Percentiles rank a stretch among this genome's conserved stretches.
Evolutionary conservation across 1,140 invertebrate genomes (phyloP).

Genomic region (Psix sp.): DNA sequence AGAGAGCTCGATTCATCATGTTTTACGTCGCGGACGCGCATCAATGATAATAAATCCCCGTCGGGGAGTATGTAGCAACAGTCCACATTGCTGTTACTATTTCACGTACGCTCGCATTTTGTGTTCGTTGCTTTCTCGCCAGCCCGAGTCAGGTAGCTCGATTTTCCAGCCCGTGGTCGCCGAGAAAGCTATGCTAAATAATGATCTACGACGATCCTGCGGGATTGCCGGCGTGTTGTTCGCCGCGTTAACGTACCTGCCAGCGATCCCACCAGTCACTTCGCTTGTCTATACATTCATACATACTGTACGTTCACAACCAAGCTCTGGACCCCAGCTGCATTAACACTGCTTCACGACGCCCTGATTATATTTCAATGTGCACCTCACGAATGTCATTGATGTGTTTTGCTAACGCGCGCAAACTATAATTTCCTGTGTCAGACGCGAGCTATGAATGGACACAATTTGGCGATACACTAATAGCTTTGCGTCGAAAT

Average conservation of each 20-base stretch:
- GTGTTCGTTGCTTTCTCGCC: constrained; percentile 26
- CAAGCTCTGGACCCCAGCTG: constrained; percentile 13
- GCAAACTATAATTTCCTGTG: constrained; percentile 40
- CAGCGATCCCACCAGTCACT: constrained; percentile 29
- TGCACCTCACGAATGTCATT: constrained; percentile 25
- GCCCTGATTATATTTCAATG: constrained; percentile 45
- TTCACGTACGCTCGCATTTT: constrained; percentile 43
- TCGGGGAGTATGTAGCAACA: constrained; percentile 40
- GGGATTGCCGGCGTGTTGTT: constrained; percentile 34
- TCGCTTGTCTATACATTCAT: constrained; percentile 38
- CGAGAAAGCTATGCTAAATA: constrained; percentile 67
- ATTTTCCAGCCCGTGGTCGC: constrained; percentile 55
- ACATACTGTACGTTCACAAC: constrained; percentile 36
- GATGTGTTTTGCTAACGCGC: constrained; percentile 39
- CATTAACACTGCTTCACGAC: constrained; percentile 43
- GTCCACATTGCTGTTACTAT: constrained; percentile 24
- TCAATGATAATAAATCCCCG: constrained; percentile 73
- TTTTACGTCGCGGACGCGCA: constrained; percentile 64
- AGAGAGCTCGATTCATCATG: constrained; percentile 70
- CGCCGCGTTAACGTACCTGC: constrained; percentile 34
- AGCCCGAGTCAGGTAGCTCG: constrained; percentile 40
- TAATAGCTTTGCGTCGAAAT: constrained; percentile 28
- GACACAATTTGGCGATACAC: constrained; percentile 27
- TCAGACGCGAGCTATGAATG: constrained; percentile 15
- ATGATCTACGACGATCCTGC: constrained; percentile 68